phyloP scores from a whole-genome alignment of 1,140 invertebrate species.

The Orius insidiosus region DNA sequence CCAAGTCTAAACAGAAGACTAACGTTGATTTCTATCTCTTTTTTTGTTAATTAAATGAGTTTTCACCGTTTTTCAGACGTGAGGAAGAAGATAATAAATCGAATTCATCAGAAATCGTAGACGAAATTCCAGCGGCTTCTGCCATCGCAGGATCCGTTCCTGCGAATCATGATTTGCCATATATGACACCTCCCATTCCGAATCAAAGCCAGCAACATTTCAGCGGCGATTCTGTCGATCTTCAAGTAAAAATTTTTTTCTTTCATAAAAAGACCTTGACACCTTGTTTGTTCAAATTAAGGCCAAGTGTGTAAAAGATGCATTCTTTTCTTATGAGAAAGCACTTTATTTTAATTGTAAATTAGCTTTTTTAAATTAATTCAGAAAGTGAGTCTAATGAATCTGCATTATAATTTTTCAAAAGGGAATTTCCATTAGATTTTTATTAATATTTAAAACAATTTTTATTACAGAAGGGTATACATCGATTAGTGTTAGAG shows the following conservation, averaged over 20 bases:
- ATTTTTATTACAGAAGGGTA: conserved; percentile 64
- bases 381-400: background rate
- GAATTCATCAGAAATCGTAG: conserved; percentile 10
- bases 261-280: background rate
- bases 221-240: conserved; percentile 70
- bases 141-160: conserved; percentile 67
- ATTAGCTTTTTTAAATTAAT: conserved; percentile 8
- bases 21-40: too few species aligned
- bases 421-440: conserved; percentile 2
- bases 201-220: conserved; percentile 41
- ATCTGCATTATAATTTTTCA: conserved; percentile 6
- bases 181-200: conserved; percentile 66
- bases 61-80: conserved; percentile 7
- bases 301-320: background rate
- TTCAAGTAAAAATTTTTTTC: conserved; percentile 36
- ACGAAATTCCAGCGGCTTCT: conserved; percentile 53
- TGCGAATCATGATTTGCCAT: conserved; percentile 72
- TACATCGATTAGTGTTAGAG: conserved; percentile 75
- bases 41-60: background rate
- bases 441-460: too few species aligned
- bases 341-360: conserved; percentile 1
- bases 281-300: background rate
- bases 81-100: conserved; percentile 11
- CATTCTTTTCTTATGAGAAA: background rate
- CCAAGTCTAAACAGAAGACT: too few species aligned